A percentile compares a stretch with the other conserved stretches of the same genome.
These are phyloP conservation scores for Rhimphoctona megacephalus DNA, from an alignment of 2,888 invertebrate species.

Conservation along the genomic window DNA sequence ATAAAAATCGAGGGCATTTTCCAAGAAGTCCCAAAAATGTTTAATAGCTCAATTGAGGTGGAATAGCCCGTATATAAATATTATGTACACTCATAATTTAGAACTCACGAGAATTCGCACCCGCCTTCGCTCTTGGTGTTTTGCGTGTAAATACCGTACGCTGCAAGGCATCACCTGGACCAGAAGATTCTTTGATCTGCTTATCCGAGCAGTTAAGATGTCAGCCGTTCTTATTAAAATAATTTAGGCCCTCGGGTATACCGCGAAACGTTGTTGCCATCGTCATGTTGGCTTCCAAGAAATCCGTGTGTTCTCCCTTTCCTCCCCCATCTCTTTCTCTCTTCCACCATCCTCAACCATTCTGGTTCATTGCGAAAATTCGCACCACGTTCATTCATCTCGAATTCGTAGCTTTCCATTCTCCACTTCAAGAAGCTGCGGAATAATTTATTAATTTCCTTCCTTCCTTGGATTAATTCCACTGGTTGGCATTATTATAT, in stretches of 20 bases:
- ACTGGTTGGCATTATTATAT: constrained; percentile 8
- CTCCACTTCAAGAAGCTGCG: constrained; percentile 43
- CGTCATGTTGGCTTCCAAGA: constrained; percentile 64
- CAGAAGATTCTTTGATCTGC: constrained; percentile 78
- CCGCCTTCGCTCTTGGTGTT: constrained; percentile 70
- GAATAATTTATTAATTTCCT: constrained; percentile 64
- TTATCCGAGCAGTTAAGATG: constrained; percentile 80
- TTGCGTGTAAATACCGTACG: constrained; percentile 79
- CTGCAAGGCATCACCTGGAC: constrained; percentile 76
- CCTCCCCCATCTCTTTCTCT: background rate
- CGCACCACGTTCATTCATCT: constrained; percentile 63
- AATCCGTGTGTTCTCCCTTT: constrained; percentile 37
- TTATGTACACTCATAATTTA: constrained; percentile 26
- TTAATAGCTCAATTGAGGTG: background rate
- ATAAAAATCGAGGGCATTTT: background rate
- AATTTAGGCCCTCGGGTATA: constrained; percentile 74
- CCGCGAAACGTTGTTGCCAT: constrained; percentile 52
- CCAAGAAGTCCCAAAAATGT: background rate
- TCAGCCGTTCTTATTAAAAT: constrained; percentile 81
- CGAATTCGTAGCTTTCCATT: constrained; percentile 37
- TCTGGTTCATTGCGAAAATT: constrained; percentile 33
- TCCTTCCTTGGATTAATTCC: constrained; percentile 61
- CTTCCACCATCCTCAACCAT: constrained; percentile 11
- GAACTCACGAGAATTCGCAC: constrained; percentile 10
- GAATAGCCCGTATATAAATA: background rate